phyloP scores from a whole-genome alignment of 2,797 vertebrate genomes.

The Pseudochromis fuscus region DNA sequence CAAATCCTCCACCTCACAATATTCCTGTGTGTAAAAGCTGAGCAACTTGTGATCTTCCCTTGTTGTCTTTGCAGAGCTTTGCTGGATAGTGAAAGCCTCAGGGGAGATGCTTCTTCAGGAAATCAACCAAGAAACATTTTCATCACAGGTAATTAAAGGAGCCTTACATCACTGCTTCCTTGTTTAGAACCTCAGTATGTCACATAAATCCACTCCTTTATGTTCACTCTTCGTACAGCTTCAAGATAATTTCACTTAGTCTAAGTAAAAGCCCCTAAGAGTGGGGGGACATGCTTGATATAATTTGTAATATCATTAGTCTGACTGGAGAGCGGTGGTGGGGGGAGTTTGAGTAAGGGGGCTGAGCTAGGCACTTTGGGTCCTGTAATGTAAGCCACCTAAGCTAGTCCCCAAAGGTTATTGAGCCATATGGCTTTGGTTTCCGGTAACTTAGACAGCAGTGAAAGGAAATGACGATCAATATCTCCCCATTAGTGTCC shows the following conservation, averaged over 20 bases:
- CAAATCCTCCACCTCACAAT: background rate
- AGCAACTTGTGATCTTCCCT: slow-evolving; percentile 6
- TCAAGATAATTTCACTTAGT: slow-evolving; percentile 8
- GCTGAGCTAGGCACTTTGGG: slow-evolving; percentile 66
- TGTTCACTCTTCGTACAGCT: background rate
- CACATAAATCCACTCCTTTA: slow-evolving; percentile 5
- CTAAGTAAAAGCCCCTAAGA: slow-evolving; percentile 49
- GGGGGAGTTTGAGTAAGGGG: slow-evolving; percentile 12
- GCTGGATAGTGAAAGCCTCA: slow-evolving; percentile 77
- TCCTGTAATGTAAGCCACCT: slow-evolving; percentile 72
- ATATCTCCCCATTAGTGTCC: slow-evolving; percentile 83
- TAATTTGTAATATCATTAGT: slow-evolving; percentile 40
- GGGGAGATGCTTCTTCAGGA: slow-evolving; percentile 41
- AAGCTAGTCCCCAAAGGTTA: slow-evolving; percentile 72
- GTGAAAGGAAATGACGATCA: slow-evolving; percentile 77
- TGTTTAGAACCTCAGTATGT: background rate
- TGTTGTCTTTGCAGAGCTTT: slow-evolving; percentile 77
- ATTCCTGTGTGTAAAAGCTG: background rate
- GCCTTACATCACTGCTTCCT: background rate
- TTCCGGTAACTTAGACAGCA: slow-evolving; percentile 75
- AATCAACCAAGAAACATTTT: slow-evolving; percentile 61
- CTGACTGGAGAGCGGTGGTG: slow-evolving; percentile 11
- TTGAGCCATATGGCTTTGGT: slow-evolving; percentile 77
- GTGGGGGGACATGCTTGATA: slow-evolving; percentile 23
- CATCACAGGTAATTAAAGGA: slow-evolving; percentile 71